Percentiles rank a stretch among this genome's conserved stretches.
Evolutionary conservation across 2,888 invertebrate genomes (phyloP).

Genomic region (Leucophenga montana): DNA sequence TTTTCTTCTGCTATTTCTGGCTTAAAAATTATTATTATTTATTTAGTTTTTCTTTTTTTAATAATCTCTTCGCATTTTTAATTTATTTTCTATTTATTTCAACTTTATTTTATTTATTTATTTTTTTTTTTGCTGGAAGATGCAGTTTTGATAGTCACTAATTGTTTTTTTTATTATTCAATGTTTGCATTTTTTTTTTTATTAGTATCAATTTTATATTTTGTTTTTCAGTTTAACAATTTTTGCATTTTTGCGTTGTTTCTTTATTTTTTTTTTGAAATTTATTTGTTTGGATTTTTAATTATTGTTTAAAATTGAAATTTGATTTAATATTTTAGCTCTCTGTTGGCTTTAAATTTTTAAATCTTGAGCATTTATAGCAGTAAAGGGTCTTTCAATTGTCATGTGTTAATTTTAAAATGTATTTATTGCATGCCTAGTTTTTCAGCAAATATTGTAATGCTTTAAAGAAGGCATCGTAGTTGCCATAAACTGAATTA

Average conservation of each 20-base stretch:
- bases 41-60: slow-evolving; percentile 38
- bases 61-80: slow-evolving; percentile 12
- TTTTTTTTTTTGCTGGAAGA: slow-evolving; percentile 69
- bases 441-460: background rate
- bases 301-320: background rate
- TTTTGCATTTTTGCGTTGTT: slow-evolving; percentile 31
- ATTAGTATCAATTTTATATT: slow-evolving; percentile 16
- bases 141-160: slow-evolving; percentile 74
- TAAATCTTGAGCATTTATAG: background rate
- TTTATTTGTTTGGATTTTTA: slow-evolving; percentile 23
- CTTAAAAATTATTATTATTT: slow-evolving; percentile 45
- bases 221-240: slow-evolving; percentile 23
- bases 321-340: slow-evolving; percentile 16
- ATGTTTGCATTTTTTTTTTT: slow-evolving; percentile 21
- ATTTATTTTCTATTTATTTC: slow-evolving; percentile 36
- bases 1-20: slow-evolving; percentile 39
- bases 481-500: too few relatives aligned
- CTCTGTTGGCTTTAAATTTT: slow-evolving; percentile 36
- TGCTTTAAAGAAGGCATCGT: too few relatives aligned
- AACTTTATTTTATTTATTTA: slow-evolving; percentile 50
- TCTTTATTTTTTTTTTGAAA: slow-evolving; percentile 39
- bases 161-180: slow-evolving; percentile 61
- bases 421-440: background rate
- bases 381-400: background rate
- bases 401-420: background rate